These are phyloP conservation scores for Labeo calbasu DNA, from an alignment of 2,797 vertebrate species.

Conservation along the genomic window DNA sequence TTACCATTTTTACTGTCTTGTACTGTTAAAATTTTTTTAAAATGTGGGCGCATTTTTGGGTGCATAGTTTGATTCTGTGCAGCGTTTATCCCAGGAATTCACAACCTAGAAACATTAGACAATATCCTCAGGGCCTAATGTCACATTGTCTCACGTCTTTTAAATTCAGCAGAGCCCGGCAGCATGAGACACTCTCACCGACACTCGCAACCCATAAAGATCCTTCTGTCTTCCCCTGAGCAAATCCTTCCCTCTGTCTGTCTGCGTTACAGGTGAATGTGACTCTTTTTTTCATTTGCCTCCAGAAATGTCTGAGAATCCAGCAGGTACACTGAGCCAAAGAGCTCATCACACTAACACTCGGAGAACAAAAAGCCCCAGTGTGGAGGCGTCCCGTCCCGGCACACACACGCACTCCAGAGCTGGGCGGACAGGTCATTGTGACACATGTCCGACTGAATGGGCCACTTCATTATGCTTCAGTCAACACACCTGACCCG, in stretches of 20 bases:
- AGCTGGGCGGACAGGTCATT: constrained; percentile 13
- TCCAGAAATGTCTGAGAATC: constrained; percentile 33
- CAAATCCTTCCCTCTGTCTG: constrained; percentile 38
- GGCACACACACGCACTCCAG: background rate
- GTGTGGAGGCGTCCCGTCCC: background rate
- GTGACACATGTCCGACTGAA: constrained; percentile 20
- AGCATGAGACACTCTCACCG: constrained; percentile 33
- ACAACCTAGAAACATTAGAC: constrained; percentile 41
- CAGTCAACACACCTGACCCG: constrained; percentile 1
- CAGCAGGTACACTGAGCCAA: constrained; percentile 5
- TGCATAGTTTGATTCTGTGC: constrained; percentile 18
- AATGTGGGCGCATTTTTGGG: background rate
- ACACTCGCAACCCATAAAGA: constrained; percentile 34
- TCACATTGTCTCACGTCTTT: constrained; percentile 40
- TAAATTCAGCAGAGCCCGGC: constrained; percentile 32
- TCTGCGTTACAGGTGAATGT: constrained; percentile 23
- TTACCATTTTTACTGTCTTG: background rate
- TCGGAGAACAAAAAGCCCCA: background rate
- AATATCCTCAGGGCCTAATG: constrained; percentile 39
- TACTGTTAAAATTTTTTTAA: background rate
- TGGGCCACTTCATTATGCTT: constrained; percentile 21
- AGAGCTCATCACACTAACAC: background rate
- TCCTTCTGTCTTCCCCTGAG: constrained; percentile 34
- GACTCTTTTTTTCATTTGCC: constrained; percentile 4
- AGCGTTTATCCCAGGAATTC: constrained; percentile 24